Base-by-base conservation (phyloP, 2,797 vertebrate genomes). In the Betta splendens region DNA sequence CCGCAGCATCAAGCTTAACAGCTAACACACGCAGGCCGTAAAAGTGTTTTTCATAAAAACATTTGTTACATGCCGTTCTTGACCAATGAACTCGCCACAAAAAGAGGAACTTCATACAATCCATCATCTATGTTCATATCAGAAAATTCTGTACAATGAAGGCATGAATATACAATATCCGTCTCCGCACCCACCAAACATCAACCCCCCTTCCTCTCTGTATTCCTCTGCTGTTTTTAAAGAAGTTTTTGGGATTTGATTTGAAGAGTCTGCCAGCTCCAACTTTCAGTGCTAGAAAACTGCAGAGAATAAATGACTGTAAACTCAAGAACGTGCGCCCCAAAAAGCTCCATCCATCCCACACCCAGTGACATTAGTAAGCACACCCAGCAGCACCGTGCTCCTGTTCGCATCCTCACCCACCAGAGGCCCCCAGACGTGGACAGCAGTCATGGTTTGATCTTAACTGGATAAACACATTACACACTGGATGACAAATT, bases 71-170 rank as follows among this genome's bases (percentile, higher is more conserved):
- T 64, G 50, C 69, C 67, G 66, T 59, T 69, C 55, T 69, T 59
- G 63, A 61, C 47, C 64, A 39, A 59, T 53, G 12, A 59, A 53
- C 61, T 59, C 62, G 67, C 33, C 32, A 45, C 57, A 44, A 79
- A 67, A 77, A 63, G 54, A 79, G 57, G 58, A 74, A 70, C 44
- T 66, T 75, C 70, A 62, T 72, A 81, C 77, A 84, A 69, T 76
- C 70, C 61, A 56, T 74, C 77, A 70, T 77, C 60, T 46, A 46
- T 31, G 71, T 74, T 77, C 56, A 75, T 70, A 66, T 37, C 78
- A 63, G 59, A 79, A 80, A 75, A 79, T 36, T 88, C 74, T 89
- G 85, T 88, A 89, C 83, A 89, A 87, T 83, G 73, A 69, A 84
- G 85, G 83, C 87, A 83, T 79, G 49, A 77, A 79, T 55, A 55